Evolutionary conservation across 1,140 invertebrate species (phyloP), one percentile per base, ranked within the genome.

Genomic region (Caerostris extrusa): DNA sequence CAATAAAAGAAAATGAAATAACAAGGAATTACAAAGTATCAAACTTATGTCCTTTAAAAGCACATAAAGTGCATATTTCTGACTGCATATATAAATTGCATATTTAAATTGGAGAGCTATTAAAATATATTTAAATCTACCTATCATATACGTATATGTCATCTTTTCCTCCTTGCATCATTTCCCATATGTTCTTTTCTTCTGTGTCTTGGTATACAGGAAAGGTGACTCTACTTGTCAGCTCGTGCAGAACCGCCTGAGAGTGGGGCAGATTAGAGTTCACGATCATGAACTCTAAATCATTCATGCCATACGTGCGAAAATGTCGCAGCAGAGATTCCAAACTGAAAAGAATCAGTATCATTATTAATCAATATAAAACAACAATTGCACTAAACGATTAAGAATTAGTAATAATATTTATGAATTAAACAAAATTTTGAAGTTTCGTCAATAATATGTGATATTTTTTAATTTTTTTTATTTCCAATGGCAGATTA

Each of bases 111-210:
- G 34, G 8, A 17, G 34, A 71, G 19, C 6, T 5, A 19, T 83
- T 55, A 2, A 34, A 55, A 7, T 93, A 90, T 14, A 56, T 82
- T 57, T 10, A 50, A 4, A 55, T 89, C 58, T 94, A 96, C 96
- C 95, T 95, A 93, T 96, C 95, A 94, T 96, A 96, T 50, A 96
- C 94, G 69, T 95, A 95, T 34, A 96, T 94, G 90, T 96, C 96
- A 86, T 96, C 95, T 90, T 95, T 96, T 2, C 92, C 94, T 53
- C 96, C 96, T 19, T 94, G 94, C 17, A 96, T 91, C 64, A 88
- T 82, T 17, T 60, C 89, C 95, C 95, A 96, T 7, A 96, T 95
- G 12, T 95, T 83, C n/a, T 92, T 86, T 17, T 95, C 60, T 4
- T 92, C 50, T 7, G 95, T 95, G 55, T 96, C 96, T 86, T 96